phyloP scores from a whole-genome alignment of 2,888 invertebrate species.

The Drosophila hamatofila region DNA sequence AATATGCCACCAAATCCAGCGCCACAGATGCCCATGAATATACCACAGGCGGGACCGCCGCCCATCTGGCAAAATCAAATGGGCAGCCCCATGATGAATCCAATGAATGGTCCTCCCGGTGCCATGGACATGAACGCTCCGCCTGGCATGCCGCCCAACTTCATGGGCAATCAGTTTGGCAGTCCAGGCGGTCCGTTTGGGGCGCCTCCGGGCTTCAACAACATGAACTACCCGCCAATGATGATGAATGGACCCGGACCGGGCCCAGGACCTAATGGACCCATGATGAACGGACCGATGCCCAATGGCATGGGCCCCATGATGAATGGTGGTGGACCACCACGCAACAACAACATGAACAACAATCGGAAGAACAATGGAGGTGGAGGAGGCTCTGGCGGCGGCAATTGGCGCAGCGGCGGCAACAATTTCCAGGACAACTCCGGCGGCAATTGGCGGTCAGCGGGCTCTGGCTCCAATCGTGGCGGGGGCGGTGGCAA shows the following conservation, averaged over 20 bases:
- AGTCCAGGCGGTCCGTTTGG: constrained; percentile 64
- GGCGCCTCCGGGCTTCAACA: constrained; percentile 54
- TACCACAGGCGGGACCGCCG: constrained; percentile 51
- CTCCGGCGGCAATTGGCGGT: constrained; percentile 86
- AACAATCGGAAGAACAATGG: constrained; percentile 67
- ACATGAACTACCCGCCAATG: constrained; percentile 73
- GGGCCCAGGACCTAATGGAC: constrained; percentile 36
- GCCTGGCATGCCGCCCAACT: constrained; percentile 54
- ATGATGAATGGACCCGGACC: constrained; percentile 67
- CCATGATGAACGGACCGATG: constrained; percentile 53
- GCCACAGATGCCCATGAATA: constrained; percentile 48
- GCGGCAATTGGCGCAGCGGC: constrained; percentile 83
- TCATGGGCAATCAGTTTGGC: constrained; percentile 66
- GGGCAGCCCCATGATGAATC: constrained; percentile 70
- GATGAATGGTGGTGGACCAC: constrained; percentile 63
- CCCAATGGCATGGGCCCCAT: constrained; percentile 66
- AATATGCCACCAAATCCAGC: constrained; percentile 36
- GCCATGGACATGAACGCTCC: constrained; percentile 54
- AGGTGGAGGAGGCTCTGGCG: constrained; percentile 41
- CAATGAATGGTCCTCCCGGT: constrained; percentile 48
- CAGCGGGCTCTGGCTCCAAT: constrained; percentile 86
- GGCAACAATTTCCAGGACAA: constrained; percentile 83
- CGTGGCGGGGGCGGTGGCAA: constrained; percentile 81
- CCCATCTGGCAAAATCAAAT: constrained; percentile 68
- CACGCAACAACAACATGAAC: constrained; percentile 71